Evolutionary conservation across 2,797 vertebrate genomes (phyloP).

Genomic region (Tapirus indicus): DNA sequence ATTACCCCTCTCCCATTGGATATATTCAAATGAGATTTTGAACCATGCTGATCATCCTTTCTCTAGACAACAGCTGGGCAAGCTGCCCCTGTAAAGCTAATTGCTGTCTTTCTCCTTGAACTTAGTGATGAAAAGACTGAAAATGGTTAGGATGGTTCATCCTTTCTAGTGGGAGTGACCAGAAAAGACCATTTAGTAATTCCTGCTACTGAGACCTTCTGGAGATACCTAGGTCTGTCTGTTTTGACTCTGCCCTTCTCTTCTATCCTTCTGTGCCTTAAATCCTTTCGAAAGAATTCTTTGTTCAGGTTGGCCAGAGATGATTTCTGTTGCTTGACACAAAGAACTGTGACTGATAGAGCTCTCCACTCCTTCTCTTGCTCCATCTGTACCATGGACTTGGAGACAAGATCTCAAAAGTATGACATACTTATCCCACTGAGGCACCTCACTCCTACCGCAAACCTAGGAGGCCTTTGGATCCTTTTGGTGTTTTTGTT

Average conservation of each 20-base stretch:
- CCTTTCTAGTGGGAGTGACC: not conserved
- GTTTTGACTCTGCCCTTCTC: not conserved
- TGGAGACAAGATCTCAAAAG: not conserved
- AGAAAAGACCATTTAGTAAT: not conserved
- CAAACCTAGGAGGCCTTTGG: not conserved
- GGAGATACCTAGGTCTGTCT: not conserved
- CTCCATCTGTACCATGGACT: not conserved
- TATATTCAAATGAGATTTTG: not conserved
- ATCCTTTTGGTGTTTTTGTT: not conserved
- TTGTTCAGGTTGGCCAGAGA: not conserved
- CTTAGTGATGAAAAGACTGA: not conserved
- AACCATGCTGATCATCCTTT: not conserved
- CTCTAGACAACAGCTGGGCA: not conserved
- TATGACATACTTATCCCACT: not conserved
- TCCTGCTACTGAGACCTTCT: not conserved
- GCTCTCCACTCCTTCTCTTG: not conserved
- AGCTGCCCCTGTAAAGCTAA: not conserved
- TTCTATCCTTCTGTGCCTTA: not conserved
- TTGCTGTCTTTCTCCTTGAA: not conserved
- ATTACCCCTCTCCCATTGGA: not conserved
- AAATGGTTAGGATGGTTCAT: not conserved
- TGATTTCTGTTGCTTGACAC: constrained; percentile 4
- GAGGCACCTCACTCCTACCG: not conserved
- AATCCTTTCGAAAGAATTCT: not conserved
- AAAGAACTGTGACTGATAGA: not conserved